These are phyloP conservation scores for Petrolisthes cinctipes DNA, from an alignment of 2,888 invertebrate genomes.

Conservation along the genomic window DNA sequence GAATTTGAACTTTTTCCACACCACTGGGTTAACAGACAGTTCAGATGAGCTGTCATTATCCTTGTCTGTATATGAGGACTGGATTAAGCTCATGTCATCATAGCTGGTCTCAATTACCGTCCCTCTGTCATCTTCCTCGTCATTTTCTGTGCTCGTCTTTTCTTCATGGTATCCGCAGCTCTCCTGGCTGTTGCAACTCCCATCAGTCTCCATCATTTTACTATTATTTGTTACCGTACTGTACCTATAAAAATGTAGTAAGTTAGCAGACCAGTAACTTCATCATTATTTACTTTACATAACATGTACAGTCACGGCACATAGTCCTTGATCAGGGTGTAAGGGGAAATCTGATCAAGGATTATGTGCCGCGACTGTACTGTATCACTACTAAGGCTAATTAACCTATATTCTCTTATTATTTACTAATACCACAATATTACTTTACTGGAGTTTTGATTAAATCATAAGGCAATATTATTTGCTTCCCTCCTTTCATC, in stretches of 20 bases:
- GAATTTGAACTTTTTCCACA: slow-evolving; percentile 60
- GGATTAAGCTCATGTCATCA: slow-evolving; percentile 49
- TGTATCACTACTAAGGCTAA: too few relatives aligned
- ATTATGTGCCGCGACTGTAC: too few relatives aligned
- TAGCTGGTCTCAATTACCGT: slow-evolving; percentile 37
- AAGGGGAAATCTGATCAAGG: too few relatives aligned
- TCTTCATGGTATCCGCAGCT: not conserved
- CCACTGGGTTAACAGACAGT: slow-evolving; percentile 46
- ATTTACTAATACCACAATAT: too few relatives aligned
- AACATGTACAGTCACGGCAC: too few relatives aligned
- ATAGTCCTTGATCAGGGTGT: too few relatives aligned
- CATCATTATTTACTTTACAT: too few relatives aligned
- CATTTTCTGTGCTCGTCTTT: slow-evolving; percentile 11
- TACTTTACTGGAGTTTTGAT: too few relatives aligned
- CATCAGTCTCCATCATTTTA: slow-evolving; percentile 1
- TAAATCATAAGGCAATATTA: too few relatives aligned
- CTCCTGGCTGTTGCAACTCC: not conserved
- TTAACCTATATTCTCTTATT: too few relatives aligned
- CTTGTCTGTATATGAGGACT: slow-evolving; percentile 37
- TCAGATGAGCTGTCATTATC: slow-evolving; percentile 48
- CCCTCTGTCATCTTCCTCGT: slow-evolving; percentile 16
- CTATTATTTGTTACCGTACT: not conserved
- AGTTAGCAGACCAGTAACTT: too few relatives aligned
- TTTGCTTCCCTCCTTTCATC: too few relatives aligned
- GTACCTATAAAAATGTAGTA: not conserved